Base-by-base conservation (phyloP, 2,797 vertebrate genomes). In the Enoplosus armatus region DNA sequence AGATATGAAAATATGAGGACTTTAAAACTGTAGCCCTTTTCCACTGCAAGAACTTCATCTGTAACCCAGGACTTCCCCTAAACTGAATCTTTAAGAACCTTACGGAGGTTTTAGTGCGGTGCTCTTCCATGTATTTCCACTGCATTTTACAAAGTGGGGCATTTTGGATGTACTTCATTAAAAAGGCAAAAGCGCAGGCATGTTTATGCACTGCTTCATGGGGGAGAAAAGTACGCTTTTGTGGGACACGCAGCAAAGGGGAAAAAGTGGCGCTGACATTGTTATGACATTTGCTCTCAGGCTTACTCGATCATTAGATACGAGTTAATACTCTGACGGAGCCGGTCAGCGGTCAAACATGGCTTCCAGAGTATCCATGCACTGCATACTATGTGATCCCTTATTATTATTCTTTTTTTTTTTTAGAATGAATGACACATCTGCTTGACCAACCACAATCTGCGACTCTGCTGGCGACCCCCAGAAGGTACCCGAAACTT, bases 181-280 rank as follows among this genome's bases (percentile, higher is more conserved):
- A 26, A 35, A 35, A 8, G 15, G 39, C 22, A 8, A 43, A 6
- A 24, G 41, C 6, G 41, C n/a, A 26, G 59, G 12, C 39, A 47
- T n/a, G 20, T 51, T 24, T 39, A 8, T 60, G n/a, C n/a, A 26
- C 1, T 3, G 22, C 2, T 50, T 58, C 55, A 58, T 3, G 24
- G 33, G 35, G 33, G 22, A 37, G 31, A 29, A 14, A 35, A 24
- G 29, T 50, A 20, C 27, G 18, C 8, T 29, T 22, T 31, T 43
- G 12, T 22, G 12, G 4, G 43, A 33, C 39, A 15, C 27, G n/a
- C 12, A 41, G 37, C 20, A 50, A 55, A 27, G 10, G 16, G 26
- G 63, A 51, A 24, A n/a, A n/a, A n/a, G n/a, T n/a, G n/a, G n/a
- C n/a, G 18, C 60, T 27, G 59, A 62, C 61, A 47, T n/a, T 65